phyloP scores from a whole-genome alignment of 2,113 vertebrate species.

The Fulmarus glacialis region DNA sequence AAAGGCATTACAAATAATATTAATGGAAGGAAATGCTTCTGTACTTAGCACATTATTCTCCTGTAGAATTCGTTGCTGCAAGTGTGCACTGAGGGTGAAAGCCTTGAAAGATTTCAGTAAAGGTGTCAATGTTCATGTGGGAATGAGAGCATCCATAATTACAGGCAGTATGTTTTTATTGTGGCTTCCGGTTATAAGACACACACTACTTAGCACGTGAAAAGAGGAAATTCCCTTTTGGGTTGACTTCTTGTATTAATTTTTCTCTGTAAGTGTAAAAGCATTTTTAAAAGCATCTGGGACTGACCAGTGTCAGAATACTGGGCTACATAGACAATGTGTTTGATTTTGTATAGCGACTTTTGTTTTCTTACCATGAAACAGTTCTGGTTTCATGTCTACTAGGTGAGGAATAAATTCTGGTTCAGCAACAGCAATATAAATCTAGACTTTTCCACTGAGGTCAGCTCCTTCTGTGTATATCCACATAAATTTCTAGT shows the following conservation, averaged over 20 bases:
- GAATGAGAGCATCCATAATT: background rate
- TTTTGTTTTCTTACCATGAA: background rate
- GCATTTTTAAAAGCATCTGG: background rate
- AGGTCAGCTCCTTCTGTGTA: background rate
- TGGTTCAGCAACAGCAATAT: background rate
- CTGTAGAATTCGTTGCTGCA: background rate
- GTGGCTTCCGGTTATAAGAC: background rate
- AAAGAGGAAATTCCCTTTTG: background rate
- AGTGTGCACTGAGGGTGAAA: background rate
- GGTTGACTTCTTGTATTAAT: background rate
- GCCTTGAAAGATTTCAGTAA: background rate
- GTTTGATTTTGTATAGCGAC: rapidly evolving
- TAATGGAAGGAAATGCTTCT: background rate
- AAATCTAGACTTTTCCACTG: background rate
- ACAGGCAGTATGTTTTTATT: rapidly evolving
- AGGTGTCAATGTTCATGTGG: background rate
- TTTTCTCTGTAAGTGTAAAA: background rate
- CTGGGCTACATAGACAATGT: rapidly evolving
- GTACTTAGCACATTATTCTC: background rate
- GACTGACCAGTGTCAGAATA: background rate
- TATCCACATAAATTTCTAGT: background rate
- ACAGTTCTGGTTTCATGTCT: background rate
- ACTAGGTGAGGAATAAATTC: background rate
- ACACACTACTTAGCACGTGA: rapidly evolving
- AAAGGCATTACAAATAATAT: rapidly evolving